Conservation (phyloP, 2,888 invertebrate genomes). For the Lingula anatina region DNA sequence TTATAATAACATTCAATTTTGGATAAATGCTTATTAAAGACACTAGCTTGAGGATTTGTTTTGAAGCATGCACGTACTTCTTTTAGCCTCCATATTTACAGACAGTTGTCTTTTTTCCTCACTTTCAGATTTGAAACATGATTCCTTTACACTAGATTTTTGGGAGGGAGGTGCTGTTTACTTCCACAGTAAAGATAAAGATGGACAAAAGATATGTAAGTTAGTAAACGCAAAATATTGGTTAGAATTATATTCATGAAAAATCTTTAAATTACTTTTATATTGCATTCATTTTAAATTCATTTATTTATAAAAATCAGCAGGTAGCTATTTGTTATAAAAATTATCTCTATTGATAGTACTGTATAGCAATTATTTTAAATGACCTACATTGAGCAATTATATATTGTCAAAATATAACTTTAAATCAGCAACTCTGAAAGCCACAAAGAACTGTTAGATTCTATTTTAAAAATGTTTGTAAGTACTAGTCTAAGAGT, state of each 20-base stretch:
- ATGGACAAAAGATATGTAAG: slow-evolving; percentile 59
- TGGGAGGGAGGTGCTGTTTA: slow-evolving; percentile 74
- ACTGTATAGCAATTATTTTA: too few species aligned
- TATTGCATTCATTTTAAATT: neutral
- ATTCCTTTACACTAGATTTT: slow-evolving; percentile 66
- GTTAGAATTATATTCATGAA: neutral
- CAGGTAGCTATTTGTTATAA: neutral
- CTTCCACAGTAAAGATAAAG: slow-evolving; percentile 71
- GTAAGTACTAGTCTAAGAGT: neutral
- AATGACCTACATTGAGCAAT: too few species aligned
- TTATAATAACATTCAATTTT: too few species aligned
- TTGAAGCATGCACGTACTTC: too few species aligned
- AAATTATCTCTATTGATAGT: neutral
- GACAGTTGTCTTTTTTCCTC: slow-evolving; percentile 4
- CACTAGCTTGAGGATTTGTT: too few species aligned
- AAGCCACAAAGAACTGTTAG: neutral
- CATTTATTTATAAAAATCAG: neutral
- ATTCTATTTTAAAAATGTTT: neutral
- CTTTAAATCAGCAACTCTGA: neutral
- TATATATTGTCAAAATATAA: too few species aligned
- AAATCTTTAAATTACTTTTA: neutral
- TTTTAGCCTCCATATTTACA: neutral
- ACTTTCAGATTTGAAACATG: slow-evolving; percentile 57
- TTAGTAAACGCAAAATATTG: neutral
- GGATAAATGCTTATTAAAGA: too few species aligned